Evolutionary conservation across 1,140 invertebrate species (phyloP).

Genomic region (Cyrtorhinus lividipennis): DNA sequence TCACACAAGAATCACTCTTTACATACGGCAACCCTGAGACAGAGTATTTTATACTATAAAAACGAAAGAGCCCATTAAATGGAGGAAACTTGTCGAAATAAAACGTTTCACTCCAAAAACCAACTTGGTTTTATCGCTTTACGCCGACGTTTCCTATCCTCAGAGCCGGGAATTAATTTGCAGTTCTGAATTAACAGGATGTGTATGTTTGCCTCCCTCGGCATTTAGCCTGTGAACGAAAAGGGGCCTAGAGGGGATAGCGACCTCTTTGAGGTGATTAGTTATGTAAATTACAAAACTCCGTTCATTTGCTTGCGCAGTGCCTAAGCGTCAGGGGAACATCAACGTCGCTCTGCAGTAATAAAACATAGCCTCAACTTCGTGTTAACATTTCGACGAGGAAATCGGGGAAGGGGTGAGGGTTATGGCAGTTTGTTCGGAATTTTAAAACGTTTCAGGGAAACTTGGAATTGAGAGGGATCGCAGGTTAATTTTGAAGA

Average conservation of each 20-base stretch:
- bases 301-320: neutral
- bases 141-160: neutral
- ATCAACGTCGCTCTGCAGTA: neutral
- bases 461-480: too few species aligned
- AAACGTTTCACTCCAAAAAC: neutral
- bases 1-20: too few species aligned
- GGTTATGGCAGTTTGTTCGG: too few species aligned
- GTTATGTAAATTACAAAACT: constrained; percentile 5
- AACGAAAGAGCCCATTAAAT: neutral
- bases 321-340: neutral
- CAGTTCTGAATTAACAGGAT: neutral
- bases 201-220: neutral
- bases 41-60: too few species aligned
- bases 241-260: neutral
- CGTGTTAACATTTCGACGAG: too few species aligned
- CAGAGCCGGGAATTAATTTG: neutral
- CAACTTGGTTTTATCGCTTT: neutral
- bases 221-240: neutral
- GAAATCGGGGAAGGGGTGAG: too few species aligned
- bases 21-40: too few species aligned
- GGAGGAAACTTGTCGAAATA: neutral
- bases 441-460: too few species aligned
- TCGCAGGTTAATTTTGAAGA: too few species aligned
- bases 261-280: constrained; percentile 1
- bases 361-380: too few species aligned